Conservation (phyloP, 2,888 invertebrate species). For the Sesia bembeciformis region DNA sequence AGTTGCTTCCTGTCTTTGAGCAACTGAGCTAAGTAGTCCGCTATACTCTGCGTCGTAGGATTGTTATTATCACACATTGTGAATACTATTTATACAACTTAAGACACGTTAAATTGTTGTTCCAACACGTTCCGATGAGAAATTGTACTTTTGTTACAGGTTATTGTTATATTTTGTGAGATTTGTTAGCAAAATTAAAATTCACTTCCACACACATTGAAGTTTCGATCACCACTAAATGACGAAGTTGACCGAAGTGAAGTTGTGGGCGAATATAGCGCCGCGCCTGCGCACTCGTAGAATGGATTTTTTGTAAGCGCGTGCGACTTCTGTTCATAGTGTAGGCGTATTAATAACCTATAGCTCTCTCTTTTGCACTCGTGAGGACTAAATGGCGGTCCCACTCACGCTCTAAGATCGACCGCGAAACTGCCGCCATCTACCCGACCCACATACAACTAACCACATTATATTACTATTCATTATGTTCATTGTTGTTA, state of each 20-base stretch:
- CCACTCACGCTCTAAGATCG: constrained; percentile 26
- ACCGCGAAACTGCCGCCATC: constrained; percentile 50
- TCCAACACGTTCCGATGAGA: constrained; percentile 54
- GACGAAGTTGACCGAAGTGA: constrained; percentile 69
- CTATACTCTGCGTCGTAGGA: constrained; percentile 95
- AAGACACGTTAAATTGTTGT: constrained; percentile 62
- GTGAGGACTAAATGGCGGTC: constrained; percentile 12
- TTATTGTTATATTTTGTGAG: constrained; percentile 70
- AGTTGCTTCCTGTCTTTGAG: constrained; percentile 99
- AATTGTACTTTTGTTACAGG: constrained; percentile 67
- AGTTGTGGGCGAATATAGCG: constrained; percentile 71
- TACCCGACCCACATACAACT: constrained; percentile 14
- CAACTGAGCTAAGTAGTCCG: constrained; percentile 99
- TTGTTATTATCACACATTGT: constrained; percentile 74
- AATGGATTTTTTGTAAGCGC: constrained; percentile 66
- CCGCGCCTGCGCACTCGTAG: constrained; percentile 64
- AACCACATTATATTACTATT: background rate
- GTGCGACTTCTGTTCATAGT: constrained; percentile 61
- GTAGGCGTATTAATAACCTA: constrained; percentile 65
- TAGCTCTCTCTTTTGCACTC: constrained; percentile 44
- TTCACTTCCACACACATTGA: constrained; percentile 73
- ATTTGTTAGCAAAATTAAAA: constrained; percentile 72
- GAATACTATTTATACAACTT: constrained; percentile 54
- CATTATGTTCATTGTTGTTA: too few relatives aligned
- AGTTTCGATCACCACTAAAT: constrained; percentile 71